phyloP scores from a whole-genome alignment of 2,888 invertebrate species.

The Aquatica leii region DNA sequence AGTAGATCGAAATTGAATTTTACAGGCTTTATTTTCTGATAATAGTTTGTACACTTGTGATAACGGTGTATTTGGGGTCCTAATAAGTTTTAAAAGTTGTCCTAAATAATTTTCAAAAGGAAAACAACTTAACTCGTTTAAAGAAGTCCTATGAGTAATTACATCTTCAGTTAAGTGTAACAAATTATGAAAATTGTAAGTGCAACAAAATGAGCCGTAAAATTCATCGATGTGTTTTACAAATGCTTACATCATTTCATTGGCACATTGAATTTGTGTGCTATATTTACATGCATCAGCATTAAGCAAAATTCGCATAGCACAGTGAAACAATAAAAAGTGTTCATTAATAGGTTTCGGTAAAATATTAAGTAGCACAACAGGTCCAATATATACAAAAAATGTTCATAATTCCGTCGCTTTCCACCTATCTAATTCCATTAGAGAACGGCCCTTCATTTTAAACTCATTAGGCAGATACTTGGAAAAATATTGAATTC shows the following conservation, averaged over 20 bases:
- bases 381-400: constrained; percentile 25
- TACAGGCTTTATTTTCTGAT: no score
- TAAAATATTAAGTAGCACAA: constrained; percentile 15
- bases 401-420: constrained; percentile 37
- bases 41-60: constrained; percentile 10
- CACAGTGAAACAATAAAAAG: constrained; percentile 23
- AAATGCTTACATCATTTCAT: not conserved
- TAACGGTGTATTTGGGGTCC: constrained; percentile 17
- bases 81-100: not conserved
- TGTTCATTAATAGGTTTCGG: constrained; percentile 16
- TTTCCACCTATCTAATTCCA: constrained; percentile 33
- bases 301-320: constrained; percentile 7
- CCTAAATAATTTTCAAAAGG: constrained; percentile 22
- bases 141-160: not conserved
- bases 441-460: constrained; percentile 24
- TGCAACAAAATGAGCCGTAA: constrained; percentile 15
- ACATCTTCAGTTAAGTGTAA: constrained; percentile 18
- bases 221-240: not conserved
- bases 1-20: no score
- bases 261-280: not conserved
- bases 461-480: constrained; percentile 36
- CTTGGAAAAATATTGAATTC: not conserved
- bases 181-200: constrained; percentile 23
- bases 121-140: constrained; percentile 19
- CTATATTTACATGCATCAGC: not conserved